Percentiles rank a stretch among this genome's conserved stretches.
Conservation (phyloP, 2,888 invertebrate species). For the Ophion slaviceki region DNA sequence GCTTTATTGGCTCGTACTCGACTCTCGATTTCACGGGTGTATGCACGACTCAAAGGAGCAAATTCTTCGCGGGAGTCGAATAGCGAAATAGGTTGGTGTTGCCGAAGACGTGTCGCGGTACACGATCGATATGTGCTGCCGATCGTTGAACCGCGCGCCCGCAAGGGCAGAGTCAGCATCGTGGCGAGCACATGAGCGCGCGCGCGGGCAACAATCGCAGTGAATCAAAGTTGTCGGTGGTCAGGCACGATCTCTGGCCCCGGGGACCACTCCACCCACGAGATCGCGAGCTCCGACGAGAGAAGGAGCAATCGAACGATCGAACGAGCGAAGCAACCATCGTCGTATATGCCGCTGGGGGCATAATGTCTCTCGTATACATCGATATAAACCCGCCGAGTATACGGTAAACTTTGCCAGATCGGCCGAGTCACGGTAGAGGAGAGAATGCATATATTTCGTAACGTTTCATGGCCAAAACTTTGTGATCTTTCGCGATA, state of each 20-base stretch:
- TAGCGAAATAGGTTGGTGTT: conserved; percentile 22
- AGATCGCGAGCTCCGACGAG: conserved; percentile 61
- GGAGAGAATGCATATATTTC: conserved; percentile 10
- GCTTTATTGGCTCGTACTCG: neutral
- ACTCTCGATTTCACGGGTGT: neutral
- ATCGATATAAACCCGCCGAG: conserved; percentile 46
- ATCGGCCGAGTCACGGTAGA: conserved; percentile 26
- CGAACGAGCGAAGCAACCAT: conserved; percentile 52
- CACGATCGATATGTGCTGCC: conserved; percentile 41
- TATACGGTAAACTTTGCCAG: conserved; percentile 6
- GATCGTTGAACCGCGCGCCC: conserved; percentile 63
- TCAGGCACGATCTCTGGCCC: conserved; percentile 78
- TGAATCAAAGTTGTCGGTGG: conserved; percentile 82
- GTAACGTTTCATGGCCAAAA: conserved; percentile 22
- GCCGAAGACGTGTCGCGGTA: conserved; percentile 39
- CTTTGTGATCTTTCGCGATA: conserved; percentile 25
- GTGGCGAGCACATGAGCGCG: conserved; percentile 41
- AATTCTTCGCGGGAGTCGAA: conserved; percentile 18
- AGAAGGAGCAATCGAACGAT: conserved; percentile 59
- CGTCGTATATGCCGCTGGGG: conserved; percentile 43
- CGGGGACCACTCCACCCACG: conserved; percentile 78
- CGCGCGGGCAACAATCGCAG: conserved; percentile 75
- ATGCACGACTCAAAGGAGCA: neutral
- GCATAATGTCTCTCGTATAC: conserved; percentile 46
- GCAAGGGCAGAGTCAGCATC: conserved; percentile 63